phyloP scores from a whole-genome alignment of 2,113 vertebrate genomes.

The Isurus oxyrinchus region DNA sequence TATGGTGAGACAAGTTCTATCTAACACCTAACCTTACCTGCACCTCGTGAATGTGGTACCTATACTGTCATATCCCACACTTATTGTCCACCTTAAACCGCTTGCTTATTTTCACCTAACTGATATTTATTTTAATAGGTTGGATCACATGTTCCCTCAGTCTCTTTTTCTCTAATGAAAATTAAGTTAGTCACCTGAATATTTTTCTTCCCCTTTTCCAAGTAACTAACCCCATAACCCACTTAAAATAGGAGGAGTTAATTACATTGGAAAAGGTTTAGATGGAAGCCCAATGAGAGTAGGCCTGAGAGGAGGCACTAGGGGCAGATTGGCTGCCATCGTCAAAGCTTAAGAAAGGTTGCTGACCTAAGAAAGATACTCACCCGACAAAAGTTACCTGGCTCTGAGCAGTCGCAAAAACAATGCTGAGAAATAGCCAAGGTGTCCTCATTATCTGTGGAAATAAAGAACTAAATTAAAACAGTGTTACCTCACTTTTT shows the following conservation, averaged over 20 bases:
- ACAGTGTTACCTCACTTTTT: background rate
- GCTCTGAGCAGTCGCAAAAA: background rate
- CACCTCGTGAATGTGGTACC: background rate
- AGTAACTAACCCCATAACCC: background rate
- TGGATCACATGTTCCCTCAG: background rate
- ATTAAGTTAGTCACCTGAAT: background rate
- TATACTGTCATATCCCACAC: background rate
- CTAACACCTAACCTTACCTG: background rate
- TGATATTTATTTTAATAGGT: background rate
- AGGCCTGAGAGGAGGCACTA: background rate
- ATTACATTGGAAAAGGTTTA: background rate
- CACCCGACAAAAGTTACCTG: background rate
- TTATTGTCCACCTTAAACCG: background rate
- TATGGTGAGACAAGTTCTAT: background rate
- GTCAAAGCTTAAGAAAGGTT: background rate
- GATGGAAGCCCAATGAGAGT: no score
- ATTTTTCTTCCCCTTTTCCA: background rate
- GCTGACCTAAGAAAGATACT: background rate
- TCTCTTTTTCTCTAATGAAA: background rate
- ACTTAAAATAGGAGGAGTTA: background rate
- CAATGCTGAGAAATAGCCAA: background rate
- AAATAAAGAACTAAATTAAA: no score
- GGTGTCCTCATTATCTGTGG: background rate
- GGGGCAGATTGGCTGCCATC: background rate
- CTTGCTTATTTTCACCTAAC: background rate